phyloP scores from a whole-genome alignment of 2,888 invertebrate species.

The Caenorhabditis becei region DNA sequence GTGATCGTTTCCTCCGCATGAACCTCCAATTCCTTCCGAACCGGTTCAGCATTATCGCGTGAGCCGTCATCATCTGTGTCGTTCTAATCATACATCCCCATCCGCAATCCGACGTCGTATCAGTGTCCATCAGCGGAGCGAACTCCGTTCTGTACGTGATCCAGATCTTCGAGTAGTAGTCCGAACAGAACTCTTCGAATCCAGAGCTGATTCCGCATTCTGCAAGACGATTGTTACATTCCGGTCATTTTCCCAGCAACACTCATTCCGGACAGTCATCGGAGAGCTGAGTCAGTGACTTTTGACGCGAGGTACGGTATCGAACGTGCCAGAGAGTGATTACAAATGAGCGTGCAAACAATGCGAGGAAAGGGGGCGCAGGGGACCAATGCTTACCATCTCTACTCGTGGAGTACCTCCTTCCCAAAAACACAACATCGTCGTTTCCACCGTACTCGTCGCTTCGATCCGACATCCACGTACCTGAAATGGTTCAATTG shows the following conservation, averaged over 20 bases:
- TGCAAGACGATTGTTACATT: constrained; percentile 15
- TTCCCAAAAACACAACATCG: constrained; percentile 62
- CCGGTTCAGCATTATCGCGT: constrained; percentile 90
- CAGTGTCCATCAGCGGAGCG: constrained; percentile 60
- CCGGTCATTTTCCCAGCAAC: not conserved
- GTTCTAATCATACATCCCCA: constrained; percentile 94
- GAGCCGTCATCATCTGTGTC: constrained; percentile 94
- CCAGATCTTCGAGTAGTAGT: constrained; percentile 75
- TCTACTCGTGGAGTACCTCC: constrained; percentile 48
- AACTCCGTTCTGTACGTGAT: constrained; percentile 87
- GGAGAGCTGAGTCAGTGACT: not conserved
- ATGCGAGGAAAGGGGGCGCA: not conserved
- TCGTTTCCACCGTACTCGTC: constrained; percentile 63
- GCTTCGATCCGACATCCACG: constrained; percentile 66
- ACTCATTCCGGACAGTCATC: constrained; percentile 2
- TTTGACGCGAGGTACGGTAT: too few relatives aligned
- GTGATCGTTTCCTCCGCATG: constrained; percentile 46
- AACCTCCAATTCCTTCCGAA: constrained; percentile 86
- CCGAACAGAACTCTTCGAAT: constrained; percentile 68
- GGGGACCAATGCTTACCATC: constrained; percentile 27
- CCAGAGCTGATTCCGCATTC: constrained; percentile 23
- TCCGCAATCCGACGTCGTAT: constrained; percentile 91
- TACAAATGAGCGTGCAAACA: constrained; percentile 13
- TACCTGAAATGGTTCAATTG: constrained; percentile 40
- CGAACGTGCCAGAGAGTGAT: too few relatives aligned